phyloP scores from a whole-genome alignment of 2,797 vertebrate species.

The Pseudotriccus pelzelni region DNA sequence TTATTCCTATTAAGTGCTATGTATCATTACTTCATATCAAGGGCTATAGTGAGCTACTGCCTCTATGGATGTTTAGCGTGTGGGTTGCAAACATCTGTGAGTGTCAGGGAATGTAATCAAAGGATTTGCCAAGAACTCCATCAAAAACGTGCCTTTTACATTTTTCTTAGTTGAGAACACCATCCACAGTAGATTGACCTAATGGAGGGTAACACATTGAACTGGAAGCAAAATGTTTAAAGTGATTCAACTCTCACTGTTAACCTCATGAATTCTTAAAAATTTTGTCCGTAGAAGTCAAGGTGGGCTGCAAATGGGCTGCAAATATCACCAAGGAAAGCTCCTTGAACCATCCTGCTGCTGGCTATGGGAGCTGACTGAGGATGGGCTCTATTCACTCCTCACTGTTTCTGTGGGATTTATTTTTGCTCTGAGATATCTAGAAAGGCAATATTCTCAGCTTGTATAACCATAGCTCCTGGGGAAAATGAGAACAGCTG shows the following conservation, averaged over 20 bases:
- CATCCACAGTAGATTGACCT: not conserved
- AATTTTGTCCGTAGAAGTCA: not conserved
- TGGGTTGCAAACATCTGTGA: slow-evolving; percentile 71
- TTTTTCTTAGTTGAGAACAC: slow-evolving; percentile 70
- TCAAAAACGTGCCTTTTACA: slow-evolving; percentile 53
- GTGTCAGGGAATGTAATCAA: slow-evolving; percentile 67
- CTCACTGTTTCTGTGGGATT: not conserved
- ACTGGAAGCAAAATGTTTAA: not conserved
- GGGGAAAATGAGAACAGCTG: slow-evolving; percentile 51
- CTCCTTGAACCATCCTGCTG: not conserved
- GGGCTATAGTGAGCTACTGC: slow-evolving; percentile 25
- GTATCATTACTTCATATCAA: slow-evolving; percentile 29
- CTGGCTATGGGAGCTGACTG: not conserved
- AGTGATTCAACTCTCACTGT: not conserved
- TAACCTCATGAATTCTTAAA: not conserved
- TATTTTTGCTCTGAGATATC: not conserved
- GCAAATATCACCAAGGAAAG: not conserved
- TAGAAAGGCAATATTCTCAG: not conserved
- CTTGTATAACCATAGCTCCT: not conserved
- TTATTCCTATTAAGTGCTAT: slow-evolving; percentile 53
- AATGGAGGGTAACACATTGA: not conserved
- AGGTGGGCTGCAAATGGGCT: not conserved
- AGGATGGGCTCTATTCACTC: not conserved
- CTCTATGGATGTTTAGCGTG: slow-evolving; percentile 51
- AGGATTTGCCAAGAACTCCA: slow-evolving; percentile 64